Conservation (phyloP, 1,140 invertebrate species). For the Tetraneura akinire region DNA sequence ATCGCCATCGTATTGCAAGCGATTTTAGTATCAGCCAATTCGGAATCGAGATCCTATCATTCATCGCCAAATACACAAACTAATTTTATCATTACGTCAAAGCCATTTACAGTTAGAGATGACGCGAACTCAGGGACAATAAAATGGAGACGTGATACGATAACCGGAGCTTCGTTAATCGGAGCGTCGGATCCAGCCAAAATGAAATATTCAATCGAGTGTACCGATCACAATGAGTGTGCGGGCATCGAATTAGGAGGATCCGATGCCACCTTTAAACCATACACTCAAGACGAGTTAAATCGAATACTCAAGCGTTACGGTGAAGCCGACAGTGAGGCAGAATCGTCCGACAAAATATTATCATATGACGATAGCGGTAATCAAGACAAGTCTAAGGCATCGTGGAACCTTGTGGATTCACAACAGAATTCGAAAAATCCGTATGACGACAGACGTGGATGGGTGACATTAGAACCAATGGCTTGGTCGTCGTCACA, state of each 20-base stretch:
- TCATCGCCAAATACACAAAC: slow-evolving; percentile 13
- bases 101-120: slow-evolving; percentile 31
- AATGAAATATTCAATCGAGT: slow-evolving; percentile 42
- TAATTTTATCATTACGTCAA: slow-evolving; percentile 41
- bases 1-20: not conserved
- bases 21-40: slow-evolving; percentile 9
- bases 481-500: slow-evolving; percentile 78
- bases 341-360: slow-evolving; percentile 55
- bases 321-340: slow-evolving; percentile 53
- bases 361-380: slow-evolving; percentile 50
- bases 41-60: slow-evolving; percentile 15
- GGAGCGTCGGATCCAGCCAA: slow-evolving; percentile 40
- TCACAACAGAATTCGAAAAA: slow-evolving; percentile 59
- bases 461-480: slow-evolving; percentile 76
- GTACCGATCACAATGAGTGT: slow-evolving; percentile 45
- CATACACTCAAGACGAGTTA: slow-evolving; percentile 56
- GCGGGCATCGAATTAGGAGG: slow-evolving; percentile 19
- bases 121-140: slow-evolving; percentile 31
- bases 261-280: slow-evolving; percentile 55
- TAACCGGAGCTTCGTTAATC: slow-evolving; percentile 33
- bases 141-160: slow-evolving; percentile 45
- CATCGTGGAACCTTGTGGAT: slow-evolving; percentile 57
- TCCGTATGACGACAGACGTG: slow-evolving; percentile 69
- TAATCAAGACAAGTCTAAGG: slow-evolving; percentile 57
- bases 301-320: slow-evolving; percentile 56